Evolutionary conservation across 2,888 invertebrate species (phyloP).

Genomic region (Leucophenga montana): DNA sequence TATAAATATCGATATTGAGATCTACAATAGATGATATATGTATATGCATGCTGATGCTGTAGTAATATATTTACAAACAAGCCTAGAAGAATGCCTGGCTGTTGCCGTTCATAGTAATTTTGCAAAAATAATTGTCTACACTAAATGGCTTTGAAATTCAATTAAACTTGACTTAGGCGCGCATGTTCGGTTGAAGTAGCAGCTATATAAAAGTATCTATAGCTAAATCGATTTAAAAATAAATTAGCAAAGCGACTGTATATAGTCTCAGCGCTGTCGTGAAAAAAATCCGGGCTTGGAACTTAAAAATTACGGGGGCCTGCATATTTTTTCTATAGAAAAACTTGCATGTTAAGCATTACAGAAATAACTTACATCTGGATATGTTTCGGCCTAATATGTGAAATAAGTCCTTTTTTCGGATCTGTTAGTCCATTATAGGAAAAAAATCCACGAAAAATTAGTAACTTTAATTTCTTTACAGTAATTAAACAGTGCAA

Average conservation of each 20-base stretch:
- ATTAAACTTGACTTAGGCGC: conserved; percentile 27
- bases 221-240: background rate
- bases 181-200: background rate
- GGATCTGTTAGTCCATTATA: too few relatives aligned
- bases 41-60: background rate
- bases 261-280: too few relatives aligned
- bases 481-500: too few relatives aligned
- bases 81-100: background rate
- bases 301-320: too few relatives aligned
- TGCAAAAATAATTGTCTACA: conserved; percentile 25
- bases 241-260: background rate
- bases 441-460: too few relatives aligned
- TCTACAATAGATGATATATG: conserved; percentile 20
- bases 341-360: too few relatives aligned
- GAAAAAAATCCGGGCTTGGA: too few relatives aligned
- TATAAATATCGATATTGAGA: conserved; percentile 18
- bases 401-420: too few relatives aligned
- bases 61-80: background rate
- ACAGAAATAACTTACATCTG: too few relatives aligned
- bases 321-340: too few relatives aligned
- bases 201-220: background rate
- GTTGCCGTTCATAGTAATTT: conserved; percentile 2
- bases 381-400: too few relatives aligned
- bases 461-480: too few relatives aligned
- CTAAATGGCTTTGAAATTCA: conserved; percentile 28